Conservation (phyloP, 2,113 vertebrate species). For the Pandion haliaetus region DNA sequence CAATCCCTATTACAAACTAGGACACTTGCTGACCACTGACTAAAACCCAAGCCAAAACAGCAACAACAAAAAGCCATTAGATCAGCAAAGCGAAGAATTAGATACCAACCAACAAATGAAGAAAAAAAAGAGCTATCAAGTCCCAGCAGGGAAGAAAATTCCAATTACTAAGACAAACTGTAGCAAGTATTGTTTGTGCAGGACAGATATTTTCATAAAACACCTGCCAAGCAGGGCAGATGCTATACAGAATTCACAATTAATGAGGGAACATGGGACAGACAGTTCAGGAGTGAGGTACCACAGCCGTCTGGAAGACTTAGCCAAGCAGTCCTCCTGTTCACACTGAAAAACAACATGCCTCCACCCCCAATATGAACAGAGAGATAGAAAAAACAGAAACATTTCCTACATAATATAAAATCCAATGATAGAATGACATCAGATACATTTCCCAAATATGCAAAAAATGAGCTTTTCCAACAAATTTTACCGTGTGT, state of each 20-base stretch:
- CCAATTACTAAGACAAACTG: conserved; percentile 40
- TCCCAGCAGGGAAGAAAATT: conserved; percentile 40
- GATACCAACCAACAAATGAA: not conserved
- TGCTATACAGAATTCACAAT: not conserved
- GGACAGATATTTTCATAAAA: conserved; percentile 23
- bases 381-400: not conserved
- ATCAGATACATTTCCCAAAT: not conserved
- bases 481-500: not conserved
- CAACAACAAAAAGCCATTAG: not conserved
- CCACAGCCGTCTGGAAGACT: not conserved
- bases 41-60: not conserved
- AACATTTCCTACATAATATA: not conserved
- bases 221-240: conserved; percentile 7
- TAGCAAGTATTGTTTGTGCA: not conserved
- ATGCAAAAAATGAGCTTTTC: not conserved
- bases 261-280: not conserved
- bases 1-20: not conserved
- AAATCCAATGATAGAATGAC: not conserved
- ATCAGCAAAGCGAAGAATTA: conserved; percentile 32
- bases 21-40: not conserved
- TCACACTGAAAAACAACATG: not conserved
- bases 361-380: not conserved
- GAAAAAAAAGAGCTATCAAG: not conserved
- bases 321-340: not conserved
- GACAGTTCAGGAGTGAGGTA: not conserved